These are phyloP conservation scores for Lordiphosa mommai DNA, from an alignment of 1,140 invertebrate species.

Conservation along the genomic window DNA sequence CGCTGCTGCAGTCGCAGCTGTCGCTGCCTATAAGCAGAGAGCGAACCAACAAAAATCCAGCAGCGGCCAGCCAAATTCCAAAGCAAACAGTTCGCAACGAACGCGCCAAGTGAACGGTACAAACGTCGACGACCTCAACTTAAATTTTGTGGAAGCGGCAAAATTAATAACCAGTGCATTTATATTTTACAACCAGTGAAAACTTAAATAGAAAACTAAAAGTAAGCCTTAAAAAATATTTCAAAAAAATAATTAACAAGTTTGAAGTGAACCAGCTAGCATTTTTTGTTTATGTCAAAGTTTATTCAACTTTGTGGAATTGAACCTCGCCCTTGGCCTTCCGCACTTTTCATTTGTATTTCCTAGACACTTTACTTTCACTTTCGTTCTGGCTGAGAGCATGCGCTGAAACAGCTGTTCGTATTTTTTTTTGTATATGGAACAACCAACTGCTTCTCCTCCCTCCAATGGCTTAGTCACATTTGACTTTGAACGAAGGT, in stretches of 20 bases:
- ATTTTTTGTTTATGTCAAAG: slow-evolving; percentile 15
- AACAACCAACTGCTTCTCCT: slow-evolving; percentile 13
- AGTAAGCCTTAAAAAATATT: slow-evolving; percentile 38
- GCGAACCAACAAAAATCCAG: slow-evolving; percentile 62
- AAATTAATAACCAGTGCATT: slow-evolving; percentile 36
- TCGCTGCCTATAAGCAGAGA: slow-evolving; percentile 13
- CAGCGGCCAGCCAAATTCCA: slow-evolving; percentile 35
- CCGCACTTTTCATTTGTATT: slow-evolving; percentile 7
- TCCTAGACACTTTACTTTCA: slow-evolving; percentile 35
- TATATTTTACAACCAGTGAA: slow-evolving; percentile 2
- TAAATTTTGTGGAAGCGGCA: slow-evolving; percentile 26
- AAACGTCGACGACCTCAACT: slow-evolving; percentile 58
- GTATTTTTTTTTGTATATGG: slow-evolving; percentile 13
- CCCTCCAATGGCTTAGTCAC: slow-evolving; percentile 14
- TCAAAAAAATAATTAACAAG: background rate
- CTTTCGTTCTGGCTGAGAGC: slow-evolving; percentile 48
- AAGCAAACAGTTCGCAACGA: slow-evolving; percentile 64
- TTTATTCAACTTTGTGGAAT: slow-evolving; percentile 59
- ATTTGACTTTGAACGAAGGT: slow-evolving; percentile 72
- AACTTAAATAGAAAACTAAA: slow-evolving; percentile 36
- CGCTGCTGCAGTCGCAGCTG: slow-evolving; percentile 6
- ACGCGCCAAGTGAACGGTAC: slow-evolving; percentile 65
- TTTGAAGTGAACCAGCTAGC: background rate
- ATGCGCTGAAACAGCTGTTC: slow-evolving; percentile 68
- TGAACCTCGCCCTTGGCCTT: slow-evolving; percentile 57